phyloP scores from a whole-genome alignment of 2,797 vertebrate genomes.

The Cossypha niveicapilla region DNA sequence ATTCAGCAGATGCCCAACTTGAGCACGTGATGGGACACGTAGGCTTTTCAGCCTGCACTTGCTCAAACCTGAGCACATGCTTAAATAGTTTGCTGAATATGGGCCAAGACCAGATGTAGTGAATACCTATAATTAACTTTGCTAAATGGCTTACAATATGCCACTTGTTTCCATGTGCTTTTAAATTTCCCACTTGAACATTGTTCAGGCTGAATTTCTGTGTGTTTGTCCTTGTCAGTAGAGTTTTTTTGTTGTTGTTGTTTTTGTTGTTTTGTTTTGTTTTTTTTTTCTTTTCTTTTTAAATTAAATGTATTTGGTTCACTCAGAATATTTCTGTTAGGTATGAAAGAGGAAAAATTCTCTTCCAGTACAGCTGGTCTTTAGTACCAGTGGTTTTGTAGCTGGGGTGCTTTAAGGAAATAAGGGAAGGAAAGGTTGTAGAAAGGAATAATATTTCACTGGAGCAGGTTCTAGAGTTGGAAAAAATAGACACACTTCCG shows the following conservation, averaged over 20 bases:
- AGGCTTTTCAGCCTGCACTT: background rate
- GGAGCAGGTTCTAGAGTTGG: background rate
- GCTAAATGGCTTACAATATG: constrained; percentile 42
- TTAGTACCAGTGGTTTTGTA: background rate
- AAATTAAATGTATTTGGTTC: background rate
- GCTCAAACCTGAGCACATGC: constrained; percentile 9
- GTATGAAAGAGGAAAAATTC: background rate
- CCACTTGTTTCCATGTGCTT: constrained; percentile 25
- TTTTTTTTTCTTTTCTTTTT: background rate
- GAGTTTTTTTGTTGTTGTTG: background rate
- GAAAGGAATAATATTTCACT: background rate
- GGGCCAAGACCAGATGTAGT: constrained; percentile 30
- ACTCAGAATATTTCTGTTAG: background rate
- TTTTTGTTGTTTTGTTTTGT: too few species aligned
- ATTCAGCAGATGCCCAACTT: background rate
- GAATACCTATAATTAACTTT: constrained; percentile 50
- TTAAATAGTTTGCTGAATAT: constrained; percentile 20
- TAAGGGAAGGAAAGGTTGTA: background rate
- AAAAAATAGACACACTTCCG: background rate
- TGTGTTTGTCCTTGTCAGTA: background rate
- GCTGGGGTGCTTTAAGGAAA: background rate
- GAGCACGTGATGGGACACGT: background rate
- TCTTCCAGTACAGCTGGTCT: background rate
- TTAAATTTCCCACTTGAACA: constrained; percentile 29
- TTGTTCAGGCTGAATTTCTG: background rate